These are phyloP conservation scores for Unio delphinus DNA, from an alignment of 2,888 invertebrate species.

Conservation along the genomic window DNA sequence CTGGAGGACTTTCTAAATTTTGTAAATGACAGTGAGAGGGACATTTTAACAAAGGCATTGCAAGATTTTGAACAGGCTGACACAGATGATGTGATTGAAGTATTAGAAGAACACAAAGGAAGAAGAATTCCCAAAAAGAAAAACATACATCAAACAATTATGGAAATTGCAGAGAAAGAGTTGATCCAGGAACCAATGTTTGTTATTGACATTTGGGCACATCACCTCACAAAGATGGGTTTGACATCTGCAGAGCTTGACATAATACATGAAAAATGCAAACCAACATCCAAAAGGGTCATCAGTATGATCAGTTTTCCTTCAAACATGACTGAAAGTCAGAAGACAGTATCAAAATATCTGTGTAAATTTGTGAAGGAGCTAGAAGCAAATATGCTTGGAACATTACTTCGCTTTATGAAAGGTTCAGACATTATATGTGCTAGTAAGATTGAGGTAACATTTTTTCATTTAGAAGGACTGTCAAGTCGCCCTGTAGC, in stretches of 20 bases:
- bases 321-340: no score
- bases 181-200: slow-evolving; percentile 1
- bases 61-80: background rate
- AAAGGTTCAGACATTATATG: background rate
- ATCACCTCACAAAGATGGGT: background rate
- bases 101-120: background rate
- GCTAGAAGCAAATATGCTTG: background rate
- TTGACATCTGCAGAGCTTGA: background rate
- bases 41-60: no score
- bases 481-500: background rate
- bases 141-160: background rate
- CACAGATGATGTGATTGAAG: background rate
- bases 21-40: no score
- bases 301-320: no score
- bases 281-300: no score
- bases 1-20: no score
- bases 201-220: slow-evolving; percentile 1
- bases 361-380: background rate
- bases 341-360: background rate
- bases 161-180: background rate
- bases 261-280: no score
- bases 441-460: background rate
- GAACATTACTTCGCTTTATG: background rate
- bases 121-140: background rate
- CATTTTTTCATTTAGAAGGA: background rate